phyloP scores from a whole-genome alignment of 2,113 vertebrate species.

The Eclectus roratus region DNA sequence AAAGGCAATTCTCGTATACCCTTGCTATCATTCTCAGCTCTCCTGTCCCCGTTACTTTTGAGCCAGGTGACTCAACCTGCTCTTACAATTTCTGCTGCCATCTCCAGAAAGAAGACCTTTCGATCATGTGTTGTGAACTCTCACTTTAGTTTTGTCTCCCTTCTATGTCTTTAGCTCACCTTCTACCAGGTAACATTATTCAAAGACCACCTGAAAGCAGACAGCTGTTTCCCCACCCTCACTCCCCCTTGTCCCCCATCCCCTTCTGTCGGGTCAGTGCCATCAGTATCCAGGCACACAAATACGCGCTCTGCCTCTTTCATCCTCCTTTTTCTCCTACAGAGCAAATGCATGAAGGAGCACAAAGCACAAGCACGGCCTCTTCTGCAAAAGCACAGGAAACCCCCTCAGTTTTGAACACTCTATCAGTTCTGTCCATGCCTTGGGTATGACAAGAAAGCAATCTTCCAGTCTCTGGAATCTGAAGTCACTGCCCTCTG shows the following conservation, averaged over 20 bases:
- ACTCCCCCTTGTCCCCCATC: fast-evolving
- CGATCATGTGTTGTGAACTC: fast-evolving
- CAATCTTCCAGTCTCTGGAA: not conserved
- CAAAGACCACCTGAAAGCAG: not conserved
- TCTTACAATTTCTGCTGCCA: not conserved
- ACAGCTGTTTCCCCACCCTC: not conserved
- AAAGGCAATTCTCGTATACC: not conserved
- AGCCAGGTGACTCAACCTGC: not conserved
- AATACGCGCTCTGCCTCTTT: not conserved
- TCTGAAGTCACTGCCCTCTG: not conserved
- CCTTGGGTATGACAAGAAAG: not conserved
- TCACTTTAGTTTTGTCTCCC: not conserved
- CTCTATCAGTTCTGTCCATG: not conserved
- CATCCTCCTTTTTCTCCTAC: not conserved
- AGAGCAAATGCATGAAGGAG: fast-evolving
- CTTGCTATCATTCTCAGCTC: not conserved
- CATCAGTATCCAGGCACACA: not conserved
- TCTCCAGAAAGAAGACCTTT: not conserved
- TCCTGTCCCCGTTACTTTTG: not conserved
- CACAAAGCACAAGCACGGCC: not conserved
- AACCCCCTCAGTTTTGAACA: not conserved
- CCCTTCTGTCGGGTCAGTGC: not conserved
- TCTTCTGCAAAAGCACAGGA: not conserved
- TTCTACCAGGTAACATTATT: not conserved
- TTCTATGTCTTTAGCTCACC: not conserved